Evolutionary conservation across 2,888 invertebrate species (phyloP).

Genomic region (Sisyra nigra): DNA sequence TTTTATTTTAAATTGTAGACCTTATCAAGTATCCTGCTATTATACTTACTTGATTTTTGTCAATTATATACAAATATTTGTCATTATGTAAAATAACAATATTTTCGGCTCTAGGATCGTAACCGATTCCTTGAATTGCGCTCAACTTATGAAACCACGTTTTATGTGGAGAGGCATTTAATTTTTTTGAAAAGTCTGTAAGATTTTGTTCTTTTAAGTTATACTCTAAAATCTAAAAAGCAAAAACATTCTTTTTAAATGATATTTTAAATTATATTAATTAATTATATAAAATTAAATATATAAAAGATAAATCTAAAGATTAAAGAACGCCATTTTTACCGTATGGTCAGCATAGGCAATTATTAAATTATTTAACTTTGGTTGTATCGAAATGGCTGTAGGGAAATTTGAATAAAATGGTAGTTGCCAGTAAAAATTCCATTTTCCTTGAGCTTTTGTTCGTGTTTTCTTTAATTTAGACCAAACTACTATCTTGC

Average conservation of each 20-base stretch:
- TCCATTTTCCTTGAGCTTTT: constrained; percentile 24
- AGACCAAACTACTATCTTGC: constrained; percentile 50
- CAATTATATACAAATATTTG: constrained; percentile 42
- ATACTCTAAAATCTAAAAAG: constrained; percentile 58
- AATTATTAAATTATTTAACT: constrained; percentile 41
- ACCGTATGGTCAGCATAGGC: constrained; percentile 71
- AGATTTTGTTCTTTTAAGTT: constrained; percentile 44
- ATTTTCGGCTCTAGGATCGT: constrained; percentile 43
- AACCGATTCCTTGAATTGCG: constrained; percentile 41
- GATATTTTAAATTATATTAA: constrained; percentile 7
- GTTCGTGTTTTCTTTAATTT: constrained; percentile 13
- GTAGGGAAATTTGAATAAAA: constrained; percentile 52
- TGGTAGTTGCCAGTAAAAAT: constrained; percentile 44
- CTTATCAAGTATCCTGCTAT: neutral
- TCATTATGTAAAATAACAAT: constrained; percentile 61
- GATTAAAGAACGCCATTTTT: constrained; percentile 13
- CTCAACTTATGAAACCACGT: constrained; percentile 40
- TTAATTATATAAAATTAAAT: no score
- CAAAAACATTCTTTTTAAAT: constrained; percentile 7
- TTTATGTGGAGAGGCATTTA: constrained; percentile 33
- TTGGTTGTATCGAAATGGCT: constrained; percentile 49
- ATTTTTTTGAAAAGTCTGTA: constrained; percentile 41
- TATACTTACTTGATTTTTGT: constrained; percentile 34
- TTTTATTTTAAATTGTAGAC: constrained; percentile 21
- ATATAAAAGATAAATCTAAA: no score